Evolutionary conservation across 2,888 invertebrate genomes (phyloP), one percentile per base, ranked within the genome.

Genomic region (Phlogophora meticulosa): DNA sequence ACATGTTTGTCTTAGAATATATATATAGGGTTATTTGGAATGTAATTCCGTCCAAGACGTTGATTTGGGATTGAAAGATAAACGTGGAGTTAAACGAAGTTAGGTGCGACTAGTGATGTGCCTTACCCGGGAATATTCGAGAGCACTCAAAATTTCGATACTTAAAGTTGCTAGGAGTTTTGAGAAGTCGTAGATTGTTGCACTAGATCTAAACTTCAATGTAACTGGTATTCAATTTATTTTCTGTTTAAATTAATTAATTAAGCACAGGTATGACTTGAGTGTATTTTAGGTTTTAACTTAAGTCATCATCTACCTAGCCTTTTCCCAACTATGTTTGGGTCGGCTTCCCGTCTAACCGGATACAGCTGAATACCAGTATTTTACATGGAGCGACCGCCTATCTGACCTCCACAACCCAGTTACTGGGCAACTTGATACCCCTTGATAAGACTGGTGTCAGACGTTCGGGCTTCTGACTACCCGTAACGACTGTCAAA

Each of bases 21-120:
- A 69, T 36, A 28, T 24, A 36, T 22, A n/a, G 43, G 43, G 13
- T 36, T 43, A 48, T 71, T 42, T 15, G 13, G 7, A 69, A 46
- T 20, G 10, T 69, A 40, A 65, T 65, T 69, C 32, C 32, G 22
- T 32, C 15, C 17, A 36, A 68, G 42, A 20, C 60, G 49, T 72
- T 72, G 49, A 71, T 71, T 67, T 32, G 10, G 42, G 32, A 51
- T 60, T 51, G 38, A 38, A 60, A 68, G 49, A 72, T 71, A 68
- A 68, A 68, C 34, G 61, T 59, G 40, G 36, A 45, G 49, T 72
- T 51, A 32, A 43, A 68, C 49, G 22, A 38, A 51, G 43, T 60
- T 60, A 45, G 36, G 7, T 24, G 10, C 13, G 4, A 42, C 13
- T 42, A 48, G 63, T 53, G 40, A 24, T 20, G 72, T 24, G 32